Evolutionary conservation across 2,888 invertebrate species (phyloP).

Genomic region (Bellardia bayeri): DNA sequence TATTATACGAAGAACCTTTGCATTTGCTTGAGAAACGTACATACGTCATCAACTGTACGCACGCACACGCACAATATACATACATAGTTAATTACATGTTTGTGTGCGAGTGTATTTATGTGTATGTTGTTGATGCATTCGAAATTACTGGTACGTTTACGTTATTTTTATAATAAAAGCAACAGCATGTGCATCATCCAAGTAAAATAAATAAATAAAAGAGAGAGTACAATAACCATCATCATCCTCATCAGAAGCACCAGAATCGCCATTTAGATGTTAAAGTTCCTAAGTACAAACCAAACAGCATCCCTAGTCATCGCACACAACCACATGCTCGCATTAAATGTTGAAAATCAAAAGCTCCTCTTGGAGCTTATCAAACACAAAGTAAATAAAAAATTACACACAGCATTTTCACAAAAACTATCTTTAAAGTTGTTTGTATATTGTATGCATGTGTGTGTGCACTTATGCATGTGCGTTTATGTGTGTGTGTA

Average conservation of each 20-base stretch:
- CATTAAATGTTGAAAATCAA: slow-evolving; percentile 41
- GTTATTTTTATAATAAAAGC: slow-evolving; percentile 18
- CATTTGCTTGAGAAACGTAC: slow-evolving; percentile 16
- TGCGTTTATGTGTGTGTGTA: slow-evolving; percentile 15
- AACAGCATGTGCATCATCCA: slow-evolving; percentile 40
- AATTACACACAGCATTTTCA: slow-evolving; percentile 13
- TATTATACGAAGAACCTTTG: not conserved
- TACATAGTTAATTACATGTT: not conserved
- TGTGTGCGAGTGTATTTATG: not conserved
- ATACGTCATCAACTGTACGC: slow-evolving; percentile 25
- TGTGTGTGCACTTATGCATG: not conserved
- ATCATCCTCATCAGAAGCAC: slow-evolving; percentile 57
- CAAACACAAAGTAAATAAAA: slow-evolving; percentile 43
- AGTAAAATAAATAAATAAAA: slow-evolving; percentile 53
- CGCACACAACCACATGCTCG: slow-evolving; percentile 12
- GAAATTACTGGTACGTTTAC: slow-evolving; percentile 53
- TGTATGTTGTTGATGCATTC: slow-evolving; percentile 30
- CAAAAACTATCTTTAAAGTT: slow-evolving; percentile 47
- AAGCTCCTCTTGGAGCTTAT: slow-evolving; percentile 64
- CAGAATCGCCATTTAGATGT: not conserved
- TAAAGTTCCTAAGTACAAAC: not conserved
- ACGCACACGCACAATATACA: slow-evolving; percentile 15
- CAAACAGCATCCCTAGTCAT: slow-evolving; percentile 24
- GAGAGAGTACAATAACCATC: slow-evolving; percentile 57
- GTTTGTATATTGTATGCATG: slow-evolving; percentile 29